A percentile compares a stretch with the other conserved stretches of the same genome.
These are phyloP conservation scores for Nemapogon koenigi DNA, from an alignment of 2,888 invertebrate genomes.

Conservation along the genomic window DNA sequence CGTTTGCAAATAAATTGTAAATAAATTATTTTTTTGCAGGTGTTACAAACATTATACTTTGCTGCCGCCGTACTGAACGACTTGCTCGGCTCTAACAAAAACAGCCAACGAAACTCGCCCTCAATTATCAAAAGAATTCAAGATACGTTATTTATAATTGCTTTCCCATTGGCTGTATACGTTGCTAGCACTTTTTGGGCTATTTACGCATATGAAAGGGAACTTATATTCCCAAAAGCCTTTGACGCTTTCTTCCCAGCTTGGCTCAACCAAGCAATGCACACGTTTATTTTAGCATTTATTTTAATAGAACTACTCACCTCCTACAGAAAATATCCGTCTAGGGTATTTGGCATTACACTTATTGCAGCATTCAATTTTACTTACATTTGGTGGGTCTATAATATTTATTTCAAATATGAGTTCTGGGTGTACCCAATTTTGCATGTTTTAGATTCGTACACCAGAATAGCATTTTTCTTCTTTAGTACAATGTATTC, in stretches of 20 bases:
- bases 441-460: constrained; percentile 73
- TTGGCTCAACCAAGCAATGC: constrained; percentile 91
- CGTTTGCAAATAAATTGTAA: neutral
- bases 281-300: constrained; percentile 81
- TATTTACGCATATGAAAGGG: constrained; percentile 82
- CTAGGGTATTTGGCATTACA: constrained; percentile 65
- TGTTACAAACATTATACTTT: constrained; percentile 78
- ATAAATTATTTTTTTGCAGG: constrained; percentile 49
- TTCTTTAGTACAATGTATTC: constrained; percentile 60
- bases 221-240: constrained; percentile 83
- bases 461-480: constrained; percentile 75
- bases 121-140: constrained; percentile 69
- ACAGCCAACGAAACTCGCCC: constrained; percentile 62
- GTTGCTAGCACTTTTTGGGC: constrained; percentile 89
- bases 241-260: constrained; percentile 81
- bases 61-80: constrained; percentile 77
- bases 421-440: constrained; percentile 92
- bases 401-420: constrained; percentile 69
- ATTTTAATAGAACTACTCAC: constrained; percentile 75
- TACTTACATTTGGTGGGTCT: constrained; percentile 75
- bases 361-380: constrained; percentile 65
- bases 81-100: constrained; percentile 72
- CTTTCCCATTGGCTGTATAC: constrained; percentile 78
- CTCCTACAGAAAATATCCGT: constrained; percentile 76
- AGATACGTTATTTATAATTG: constrained; percentile 70